These are phyloP conservation scores for Megaceryle torquata DNA, from an alignment of 2,113 vertebrate genomes.

Conservation along the genomic window DNA sequence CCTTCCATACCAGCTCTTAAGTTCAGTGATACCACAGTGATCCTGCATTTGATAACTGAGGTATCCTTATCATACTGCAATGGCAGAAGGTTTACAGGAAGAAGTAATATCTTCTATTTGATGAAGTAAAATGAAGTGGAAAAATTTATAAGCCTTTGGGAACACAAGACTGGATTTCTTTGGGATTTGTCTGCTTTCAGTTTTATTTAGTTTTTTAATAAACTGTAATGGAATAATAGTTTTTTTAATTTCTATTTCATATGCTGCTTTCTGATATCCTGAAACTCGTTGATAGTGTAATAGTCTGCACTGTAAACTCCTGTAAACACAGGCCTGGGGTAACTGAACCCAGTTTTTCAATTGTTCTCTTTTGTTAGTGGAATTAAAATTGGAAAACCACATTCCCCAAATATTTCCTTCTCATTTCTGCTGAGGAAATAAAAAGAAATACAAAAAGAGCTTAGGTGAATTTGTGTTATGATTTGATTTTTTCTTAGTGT, in stretches of 20 bases:
- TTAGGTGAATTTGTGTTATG: neutral
- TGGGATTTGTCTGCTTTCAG: neutral
- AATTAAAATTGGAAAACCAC: neutral
- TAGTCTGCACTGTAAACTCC: neutral
- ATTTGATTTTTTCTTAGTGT: neutral
- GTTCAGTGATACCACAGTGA: neutral
- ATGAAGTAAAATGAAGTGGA: neutral
- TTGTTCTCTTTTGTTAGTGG: neutral
- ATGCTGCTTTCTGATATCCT: neutral
- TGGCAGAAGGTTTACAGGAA: neutral
- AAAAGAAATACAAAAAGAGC: neutral
- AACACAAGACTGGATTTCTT: neutral
- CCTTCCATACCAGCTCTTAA: neutral
- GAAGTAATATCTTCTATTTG: neutral
- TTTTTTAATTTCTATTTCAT: neutral
- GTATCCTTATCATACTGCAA: neutral
- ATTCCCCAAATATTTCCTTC: neutral
- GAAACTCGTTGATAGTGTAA: neutral
- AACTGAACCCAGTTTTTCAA: neutral
- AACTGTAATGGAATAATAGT: neutral
- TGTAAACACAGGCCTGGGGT: neutral
- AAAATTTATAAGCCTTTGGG: neutral
- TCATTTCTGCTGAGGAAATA: neutral
- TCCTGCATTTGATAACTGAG: neutral
- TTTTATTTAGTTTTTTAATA: neutral